Conservation (phyloP, 2,797 vertebrate species). For the Danio albolineatus region DNA sequence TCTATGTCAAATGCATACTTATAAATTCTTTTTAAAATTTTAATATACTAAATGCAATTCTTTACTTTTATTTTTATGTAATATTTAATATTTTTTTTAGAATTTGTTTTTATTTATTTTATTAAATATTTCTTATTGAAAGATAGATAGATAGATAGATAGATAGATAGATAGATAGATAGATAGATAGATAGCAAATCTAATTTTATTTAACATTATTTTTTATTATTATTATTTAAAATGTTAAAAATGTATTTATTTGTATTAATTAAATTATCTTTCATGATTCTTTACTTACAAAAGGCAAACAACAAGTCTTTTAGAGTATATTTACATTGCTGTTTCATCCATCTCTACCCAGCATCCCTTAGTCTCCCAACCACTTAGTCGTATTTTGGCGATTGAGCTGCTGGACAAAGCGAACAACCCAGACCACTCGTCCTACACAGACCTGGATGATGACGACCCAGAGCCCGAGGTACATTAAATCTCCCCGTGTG, state of each 20-base stretch:
- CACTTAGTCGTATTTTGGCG: constrained; percentile 84
- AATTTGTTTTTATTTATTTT: too few relatives aligned
- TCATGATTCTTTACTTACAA: neutral
- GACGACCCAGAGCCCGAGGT: constrained; percentile 86
- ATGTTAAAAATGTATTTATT: neutral
- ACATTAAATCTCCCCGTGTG: constrained; percentile 54
- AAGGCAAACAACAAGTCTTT: neutral
- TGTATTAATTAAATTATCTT: neutral
- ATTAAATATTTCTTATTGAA: too few relatives aligned
- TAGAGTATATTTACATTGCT: neutral
- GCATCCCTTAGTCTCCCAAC: constrained; percentile 88
- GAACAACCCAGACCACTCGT: constrained; percentile 87
- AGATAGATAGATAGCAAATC: too few relatives aligned
- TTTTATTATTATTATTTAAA: too few relatives aligned
- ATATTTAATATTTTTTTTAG: too few relatives aligned
- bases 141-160: too few relatives aligned
- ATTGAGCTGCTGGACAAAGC: constrained; percentile 88
- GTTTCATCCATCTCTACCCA: constrained; percentile 57
- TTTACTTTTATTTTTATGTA: too few relatives aligned
- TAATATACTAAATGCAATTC: too few relatives aligned
- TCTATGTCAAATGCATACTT: too few relatives aligned
- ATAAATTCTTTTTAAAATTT: too few relatives aligned
- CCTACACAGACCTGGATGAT: constrained; percentile 84
- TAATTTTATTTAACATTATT: too few relatives aligned
- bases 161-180: too few relatives aligned